These are phyloP conservation scores for Felis chaus DNA, from an alignment of 2,113 vertebrate species.

Conservation along the genomic window DNA sequence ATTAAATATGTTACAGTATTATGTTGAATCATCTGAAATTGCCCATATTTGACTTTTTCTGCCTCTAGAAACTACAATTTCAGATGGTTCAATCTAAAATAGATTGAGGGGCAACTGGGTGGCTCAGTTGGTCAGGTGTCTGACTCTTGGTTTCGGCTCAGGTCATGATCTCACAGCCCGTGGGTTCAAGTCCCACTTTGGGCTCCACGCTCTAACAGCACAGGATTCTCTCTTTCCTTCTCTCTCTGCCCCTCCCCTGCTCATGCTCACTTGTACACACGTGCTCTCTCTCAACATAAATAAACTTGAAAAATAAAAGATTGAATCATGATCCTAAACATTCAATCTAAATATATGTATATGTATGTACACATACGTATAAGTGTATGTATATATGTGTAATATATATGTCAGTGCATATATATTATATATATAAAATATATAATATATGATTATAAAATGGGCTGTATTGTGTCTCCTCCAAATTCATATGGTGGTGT, in stretches of 20 bases:
- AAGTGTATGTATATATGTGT: background rate
- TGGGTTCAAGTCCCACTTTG: no score
- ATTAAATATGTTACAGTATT: background rate
- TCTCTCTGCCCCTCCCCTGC: no score
- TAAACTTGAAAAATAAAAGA: no score
- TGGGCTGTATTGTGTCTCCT: background rate
- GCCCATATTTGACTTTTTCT: background rate
- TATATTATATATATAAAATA: background rate
- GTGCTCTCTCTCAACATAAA: no score
- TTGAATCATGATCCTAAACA: background rate
- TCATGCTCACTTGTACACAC: no score
- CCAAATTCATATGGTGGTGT: background rate
- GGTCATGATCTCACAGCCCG: no score
- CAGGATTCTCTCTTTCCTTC: no score
- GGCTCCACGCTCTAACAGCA: no score
- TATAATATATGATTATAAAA: background rate
- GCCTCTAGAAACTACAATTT: background rate
- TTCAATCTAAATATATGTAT: background rate
- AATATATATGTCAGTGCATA: background rate
- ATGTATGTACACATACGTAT: background rate
- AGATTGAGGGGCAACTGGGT: background rate
- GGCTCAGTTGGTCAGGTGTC: no score
- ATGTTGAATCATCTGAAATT: background rate
- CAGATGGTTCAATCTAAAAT: background rate
- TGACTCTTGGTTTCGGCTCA: no score